Evolutionary conservation across 2,797 vertebrate genomes (phyloP).

Genomic region (Microctenopoma steveboyesi): DNA sequence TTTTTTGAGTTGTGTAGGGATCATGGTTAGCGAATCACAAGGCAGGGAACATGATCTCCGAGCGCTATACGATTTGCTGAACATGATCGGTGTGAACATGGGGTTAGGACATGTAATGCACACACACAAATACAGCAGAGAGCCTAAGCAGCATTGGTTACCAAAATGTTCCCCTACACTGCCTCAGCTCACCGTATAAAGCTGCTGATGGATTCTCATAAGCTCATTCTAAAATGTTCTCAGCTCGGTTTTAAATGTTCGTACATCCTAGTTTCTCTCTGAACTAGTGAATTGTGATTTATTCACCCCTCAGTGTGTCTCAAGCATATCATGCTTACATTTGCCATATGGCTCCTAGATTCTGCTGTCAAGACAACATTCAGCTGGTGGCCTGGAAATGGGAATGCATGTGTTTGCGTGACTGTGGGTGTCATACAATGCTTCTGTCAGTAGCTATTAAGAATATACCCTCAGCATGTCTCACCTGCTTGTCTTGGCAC

Average conservation of each 20-base stretch:
- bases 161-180: slow-evolving; percentile 31
- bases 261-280: slow-evolving; percentile 15
- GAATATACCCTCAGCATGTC: slow-evolving; percentile 74
- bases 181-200: slow-evolving; percentile 33
- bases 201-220: slow-evolving; percentile 60
- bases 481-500: slow-evolving; percentile 65
- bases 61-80: slow-evolving; percentile 50
- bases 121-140: slow-evolving; percentile 18
- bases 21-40: slow-evolving; percentile 44
- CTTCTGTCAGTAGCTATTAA: slow-evolving; percentile 55
- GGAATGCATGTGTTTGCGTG: slow-evolving; percentile 4
- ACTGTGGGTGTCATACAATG: slow-evolving; percentile 43
- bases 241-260: slow-evolving; percentile 33
- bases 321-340: background rate
- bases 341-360: slow-evolving; percentile 4
- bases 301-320: background rate
- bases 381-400: background rate
- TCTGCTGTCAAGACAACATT: slow-evolving; percentile 25
- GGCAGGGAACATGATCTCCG: slow-evolving; percentile 64
- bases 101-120: slow-evolving; percentile 37
- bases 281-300: slow-evolving; percentile 16
- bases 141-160: slow-evolving; percentile 1
- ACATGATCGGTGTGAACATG: slow-evolving; percentile 44
- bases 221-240: slow-evolving; percentile 49
- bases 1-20: slow-evolving; percentile 68